phyloP scores from a whole-genome alignment of 2,113 vertebrate genomes.

The Abramis brama region DNA sequence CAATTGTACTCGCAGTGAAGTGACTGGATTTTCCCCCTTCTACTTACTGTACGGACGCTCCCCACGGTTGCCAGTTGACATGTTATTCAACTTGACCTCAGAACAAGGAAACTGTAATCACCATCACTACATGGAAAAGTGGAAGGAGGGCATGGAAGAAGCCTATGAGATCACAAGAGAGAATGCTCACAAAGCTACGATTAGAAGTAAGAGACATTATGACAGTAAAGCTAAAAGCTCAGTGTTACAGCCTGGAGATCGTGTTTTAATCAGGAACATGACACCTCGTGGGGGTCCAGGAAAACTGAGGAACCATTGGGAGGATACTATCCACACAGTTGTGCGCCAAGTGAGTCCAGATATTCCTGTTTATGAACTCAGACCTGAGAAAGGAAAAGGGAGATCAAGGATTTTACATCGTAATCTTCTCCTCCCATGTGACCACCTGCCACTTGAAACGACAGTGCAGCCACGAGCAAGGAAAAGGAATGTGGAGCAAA shows the following conservation, averaged over 20 bases:
- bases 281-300: neutral
- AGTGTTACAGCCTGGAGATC: neutral
- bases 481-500: no score
- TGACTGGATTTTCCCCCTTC: no score
- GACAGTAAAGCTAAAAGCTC: neutral
- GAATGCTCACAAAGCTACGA: neutral
- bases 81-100: neutral
- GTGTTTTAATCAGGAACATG: neutral
- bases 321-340: constrained; percentile 32
- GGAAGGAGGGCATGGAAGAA: neutral
- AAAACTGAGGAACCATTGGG: constrained; percentile 39
- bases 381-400: constrained; percentile 31
- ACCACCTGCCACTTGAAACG: neutral
- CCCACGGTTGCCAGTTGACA: neutral
- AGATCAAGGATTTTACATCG: neutral
- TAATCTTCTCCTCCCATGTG: neutral
- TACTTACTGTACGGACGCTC: neutral
- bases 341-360: neutral
- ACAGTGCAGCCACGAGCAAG: neutral
- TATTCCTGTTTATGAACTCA: constrained; percentile 25
- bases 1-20: no score
- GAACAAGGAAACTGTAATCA: neutral
- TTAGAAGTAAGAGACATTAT: neutral
- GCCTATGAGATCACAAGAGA: neutral
- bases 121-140: neutral